Evolutionary conservation across 2,797 vertebrate genomes (phyloP).

Genomic region (Poeciliopsis infans): DNA sequence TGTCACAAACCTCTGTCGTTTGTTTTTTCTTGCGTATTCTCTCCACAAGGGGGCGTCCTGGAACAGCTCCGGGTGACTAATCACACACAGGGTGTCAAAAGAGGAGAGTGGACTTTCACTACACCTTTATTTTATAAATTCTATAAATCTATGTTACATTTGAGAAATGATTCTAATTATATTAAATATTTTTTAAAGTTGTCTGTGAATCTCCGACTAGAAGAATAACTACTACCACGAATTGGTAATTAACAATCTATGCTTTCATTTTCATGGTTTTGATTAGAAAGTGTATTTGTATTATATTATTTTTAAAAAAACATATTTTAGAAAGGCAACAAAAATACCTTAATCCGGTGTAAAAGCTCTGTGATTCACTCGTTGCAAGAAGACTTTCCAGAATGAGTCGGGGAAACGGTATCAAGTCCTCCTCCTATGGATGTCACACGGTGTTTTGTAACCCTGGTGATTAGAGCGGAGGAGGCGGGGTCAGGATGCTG

Average conservation of each 20-base stretch:
- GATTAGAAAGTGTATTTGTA: background rate
- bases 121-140: no score
- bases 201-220: background rate
- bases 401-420: no score
- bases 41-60: slow-evolving; percentile 44
- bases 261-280: background rate
- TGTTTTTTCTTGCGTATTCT: background rate
- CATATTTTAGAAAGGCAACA: background rate
- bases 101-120: background rate
- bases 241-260: background rate
- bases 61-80: background rate
- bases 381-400: background rate
- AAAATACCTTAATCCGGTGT: background rate
- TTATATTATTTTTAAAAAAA: background rate
- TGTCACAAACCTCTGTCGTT: background rate
- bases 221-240: background rate
- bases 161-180: background rate
- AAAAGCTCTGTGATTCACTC: background rate
- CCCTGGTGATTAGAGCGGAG: slow-evolving; percentile 27
- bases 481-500: slow-evolving; percentile 73
- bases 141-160: background rate
- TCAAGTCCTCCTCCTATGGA: background rate
- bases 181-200: background rate
- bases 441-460: slow-evolving; percentile 47
- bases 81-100: background rate